Evolutionary conservation across 2,113 vertebrate species (phyloP), one percentile per base, ranked within the genome.

Genomic region (Paramisgurnus dabryanus): DNA sequence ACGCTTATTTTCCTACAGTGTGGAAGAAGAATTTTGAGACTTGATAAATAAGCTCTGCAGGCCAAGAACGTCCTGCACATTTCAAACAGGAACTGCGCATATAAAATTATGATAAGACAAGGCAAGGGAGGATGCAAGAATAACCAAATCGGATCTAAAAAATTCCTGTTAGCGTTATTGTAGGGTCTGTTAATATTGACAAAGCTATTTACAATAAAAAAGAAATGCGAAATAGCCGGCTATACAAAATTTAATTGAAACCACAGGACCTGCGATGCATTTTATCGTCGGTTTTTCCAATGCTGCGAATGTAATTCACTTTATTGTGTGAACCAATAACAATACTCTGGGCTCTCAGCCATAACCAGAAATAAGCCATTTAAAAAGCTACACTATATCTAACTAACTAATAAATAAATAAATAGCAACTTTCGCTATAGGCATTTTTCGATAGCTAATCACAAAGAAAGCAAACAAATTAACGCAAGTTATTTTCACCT

Each of bases 1-100:
- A 73, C 81, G 76, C 82, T 80, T 70, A 73, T 79, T 73, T 78
- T 68, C 84, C 69, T 76, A 64, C 47, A 74, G 78, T 76, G 64
- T 71, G 47, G 64, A 67, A 69, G 53, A 57, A 68, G 45, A 60
- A 34, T 66, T 63, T 60, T 69, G 67, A 81, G 74, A 83, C 68
- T 78, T 60, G 49, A 68, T 83, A 65, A 70, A 63, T 63, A 76
- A 70, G 83, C 66, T 79, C 50, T 69, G 63, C 50, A 43, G 78
- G 72, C 50, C 13, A 57, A 66, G 60, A 76, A 80, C 78, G 64
- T 67, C 67, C 57, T 61, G 50, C 39, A 60, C 61, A 22, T 80
- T 83, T 60, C 55, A 80, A 65, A 71, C 4, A 78, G 49, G 45
- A 45, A 17, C 61, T 10, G 65, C 55, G 67, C 53, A 79, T 41